These are phyloP conservation scores for Hoplias malabaricus DNA, from an alignment of 2,113 vertebrate species.

Conservation along the genomic window DNA sequence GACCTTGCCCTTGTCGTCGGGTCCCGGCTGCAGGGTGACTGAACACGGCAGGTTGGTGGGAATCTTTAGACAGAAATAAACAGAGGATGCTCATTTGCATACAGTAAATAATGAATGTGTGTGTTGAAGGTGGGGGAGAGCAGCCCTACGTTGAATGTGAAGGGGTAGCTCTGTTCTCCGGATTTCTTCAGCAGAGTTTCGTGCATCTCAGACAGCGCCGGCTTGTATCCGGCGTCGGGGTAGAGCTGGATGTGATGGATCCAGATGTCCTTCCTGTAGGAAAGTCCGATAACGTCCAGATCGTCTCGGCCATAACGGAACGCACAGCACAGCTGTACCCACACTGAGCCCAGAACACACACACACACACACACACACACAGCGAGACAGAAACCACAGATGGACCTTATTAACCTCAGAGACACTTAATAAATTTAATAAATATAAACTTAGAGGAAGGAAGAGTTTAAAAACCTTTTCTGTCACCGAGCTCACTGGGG, in stretches of 20 bases:
- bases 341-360: slow-evolving; percentile 57
- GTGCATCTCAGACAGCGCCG: slow-evolving; percentile 64
- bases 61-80: slow-evolving; percentile 62
- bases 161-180: slow-evolving; percentile 66
- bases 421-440: neutral
- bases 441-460: neutral
- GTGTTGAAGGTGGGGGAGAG: neutral
- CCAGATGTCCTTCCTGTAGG: slow-evolving; percentile 80
- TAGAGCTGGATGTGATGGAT: slow-evolving; percentile 62
- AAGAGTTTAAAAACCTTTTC: slow-evolving; percentile 64
- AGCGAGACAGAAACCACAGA: neutral
- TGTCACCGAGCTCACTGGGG: slow-evolving; percentile 60
- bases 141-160: slow-evolving; percentile 66
- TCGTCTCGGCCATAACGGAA: slow-evolving; percentile 77
- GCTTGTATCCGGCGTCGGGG: slow-evolving; percentile 61
- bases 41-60: slow-evolving; percentile 75
- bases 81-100: neutral
- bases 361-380: neutral
- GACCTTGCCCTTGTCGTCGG: slow-evolving; percentile 75
- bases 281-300: slow-evolving; percentile 75
- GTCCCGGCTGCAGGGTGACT: slow-evolving; percentile 71
- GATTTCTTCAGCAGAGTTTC: slow-evolving; percentile 73
- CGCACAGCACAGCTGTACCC: slow-evolving; percentile 72
- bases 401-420: no score
- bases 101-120: no score